Base-by-base conservation (phyloP, 2,797 vertebrate species). In the Sebastes reedi region DNA sequence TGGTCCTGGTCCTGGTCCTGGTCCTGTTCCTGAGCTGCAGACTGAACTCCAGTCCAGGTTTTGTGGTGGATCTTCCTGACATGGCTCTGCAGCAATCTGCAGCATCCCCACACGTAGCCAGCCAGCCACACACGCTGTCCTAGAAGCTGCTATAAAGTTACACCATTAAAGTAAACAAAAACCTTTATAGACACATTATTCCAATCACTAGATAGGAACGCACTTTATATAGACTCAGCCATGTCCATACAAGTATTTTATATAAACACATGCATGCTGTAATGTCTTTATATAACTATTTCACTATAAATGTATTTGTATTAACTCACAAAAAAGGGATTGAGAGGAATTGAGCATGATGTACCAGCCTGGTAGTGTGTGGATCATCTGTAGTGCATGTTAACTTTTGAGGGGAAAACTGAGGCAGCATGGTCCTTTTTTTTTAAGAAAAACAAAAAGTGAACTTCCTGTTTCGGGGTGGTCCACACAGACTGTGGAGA, bases 391-490 rank as follows among this genome's bases (percentile, higher is more conserved):
- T 29, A 46, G 34, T 25, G 75, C 77, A 79, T 67, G 60, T 77
- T 86, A 70, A 87, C 56, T 77, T 77, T 69, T 77, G 11, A 59
- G 75, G 69, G 61, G 59, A 70, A 86, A 88, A 81, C 68, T 83
- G 73, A 81, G 74, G 86, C 92, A 91, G 89, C 91, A 67, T 88
- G 87, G 78, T 86, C 59, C 66, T 39, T 39, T 39, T 86, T 92
- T 93, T 94, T 94, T 92, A 92, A 95, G 94, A 95, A 97, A 96
- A 96, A 96, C 95, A 96, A 96, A 96, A 96, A 96, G 93, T 95
- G 92, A 93, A 96, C 96, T 97, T 97, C 96, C 96, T 97, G 96
- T 96, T 97, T 96, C 96, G 95, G 96, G 96, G 96, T 97, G 96
- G 96, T 97, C 96, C 96, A 92, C 96, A 92, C 93, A 93, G 95